These are phyloP conservation scores for Microcebus ravelobensis DNA, from an alignment of 2,113 vertebrate genomes.

Conservation along the genomic window DNA sequence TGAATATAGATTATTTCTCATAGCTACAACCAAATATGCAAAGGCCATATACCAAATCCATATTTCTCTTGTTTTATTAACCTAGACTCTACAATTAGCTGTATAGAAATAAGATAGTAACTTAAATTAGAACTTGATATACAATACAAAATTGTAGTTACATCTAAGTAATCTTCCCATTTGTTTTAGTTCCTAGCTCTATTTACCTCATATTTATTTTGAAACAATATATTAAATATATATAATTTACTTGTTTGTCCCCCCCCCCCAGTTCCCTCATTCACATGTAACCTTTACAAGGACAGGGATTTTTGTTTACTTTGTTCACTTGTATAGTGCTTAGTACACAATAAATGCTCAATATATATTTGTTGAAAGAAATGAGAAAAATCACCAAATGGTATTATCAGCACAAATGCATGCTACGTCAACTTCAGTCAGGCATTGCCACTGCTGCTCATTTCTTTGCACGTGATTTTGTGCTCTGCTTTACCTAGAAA, in stretches of 20 bases:
- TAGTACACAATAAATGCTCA: slow-evolving; percentile 6
- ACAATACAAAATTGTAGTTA: neutral
- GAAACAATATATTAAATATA: neutral
- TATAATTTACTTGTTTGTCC: neutral
- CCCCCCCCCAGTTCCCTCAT: neutral
- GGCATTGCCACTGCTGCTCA: neutral
- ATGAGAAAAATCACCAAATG: slow-evolving; percentile 9
- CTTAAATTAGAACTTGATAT: slow-evolving; percentile 11
- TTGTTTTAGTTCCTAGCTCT: slow-evolving; percentile 20
- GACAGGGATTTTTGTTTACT: neutral
- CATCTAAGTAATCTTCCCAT: neutral
- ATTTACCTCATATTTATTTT: slow-evolving; percentile 35
- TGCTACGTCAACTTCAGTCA: neutral
- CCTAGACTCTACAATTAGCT: slow-evolving; percentile 10
- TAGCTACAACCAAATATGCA: slow-evolving; percentile 24
- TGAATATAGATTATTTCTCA: neutral
- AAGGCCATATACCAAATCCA: neutral
- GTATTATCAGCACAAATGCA: neutral
- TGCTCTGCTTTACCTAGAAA: slow-evolving; percentile 28
- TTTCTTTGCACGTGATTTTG: neutral
- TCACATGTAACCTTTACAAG: neutral
- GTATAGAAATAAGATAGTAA: slow-evolving; percentile 16
- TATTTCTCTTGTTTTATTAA: slow-evolving; percentile 16
- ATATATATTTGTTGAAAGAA: neutral
- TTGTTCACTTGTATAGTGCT: neutral